A percentile compares a stretch with the other conserved stretches of the same genome.
phyloP scores from a whole-genome alignment of 2,113 vertebrate species.

The Piprites chloris region DNA sequence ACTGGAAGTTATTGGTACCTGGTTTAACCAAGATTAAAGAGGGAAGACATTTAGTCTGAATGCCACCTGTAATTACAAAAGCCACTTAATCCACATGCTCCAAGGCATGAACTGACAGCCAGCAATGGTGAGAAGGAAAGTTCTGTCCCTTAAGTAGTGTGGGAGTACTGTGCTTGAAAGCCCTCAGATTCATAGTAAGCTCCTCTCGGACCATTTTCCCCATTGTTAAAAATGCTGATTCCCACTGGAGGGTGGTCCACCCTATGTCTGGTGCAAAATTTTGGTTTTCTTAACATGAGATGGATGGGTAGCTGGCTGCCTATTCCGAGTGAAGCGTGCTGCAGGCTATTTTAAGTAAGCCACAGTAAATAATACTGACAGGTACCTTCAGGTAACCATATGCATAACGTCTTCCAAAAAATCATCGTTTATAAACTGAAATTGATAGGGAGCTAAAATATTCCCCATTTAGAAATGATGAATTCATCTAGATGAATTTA shows the following conservation, averaged over 20 bases:
- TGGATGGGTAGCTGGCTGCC: background rate
- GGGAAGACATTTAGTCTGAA: background rate
- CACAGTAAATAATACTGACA: background rate
- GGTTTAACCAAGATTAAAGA: background rate
- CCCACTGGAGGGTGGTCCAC: background rate
- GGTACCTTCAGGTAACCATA: background rate
- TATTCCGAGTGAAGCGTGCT: background rate
- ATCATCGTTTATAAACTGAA: background rate
- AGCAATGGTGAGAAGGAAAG: background rate
- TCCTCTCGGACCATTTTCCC: background rate
- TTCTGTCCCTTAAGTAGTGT: background rate
- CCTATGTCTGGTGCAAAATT: background rate
- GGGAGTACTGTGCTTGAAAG: background rate
- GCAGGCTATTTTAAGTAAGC: background rate
- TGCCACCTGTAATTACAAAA: constrained; percentile 36
- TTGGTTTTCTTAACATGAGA: background rate
- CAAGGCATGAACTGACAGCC: constrained; percentile 25
- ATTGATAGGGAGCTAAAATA: background rate
- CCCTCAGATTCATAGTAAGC: background rate
- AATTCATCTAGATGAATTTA: too few species aligned
- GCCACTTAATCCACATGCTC: background rate
- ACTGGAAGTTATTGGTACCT: background rate
- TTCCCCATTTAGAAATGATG: background rate
- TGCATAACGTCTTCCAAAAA: background rate
- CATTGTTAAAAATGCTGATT: background rate